Base-by-base conservation (phyloP, 2,113 vertebrate genomes). In the Oryzias woworae region DNA sequence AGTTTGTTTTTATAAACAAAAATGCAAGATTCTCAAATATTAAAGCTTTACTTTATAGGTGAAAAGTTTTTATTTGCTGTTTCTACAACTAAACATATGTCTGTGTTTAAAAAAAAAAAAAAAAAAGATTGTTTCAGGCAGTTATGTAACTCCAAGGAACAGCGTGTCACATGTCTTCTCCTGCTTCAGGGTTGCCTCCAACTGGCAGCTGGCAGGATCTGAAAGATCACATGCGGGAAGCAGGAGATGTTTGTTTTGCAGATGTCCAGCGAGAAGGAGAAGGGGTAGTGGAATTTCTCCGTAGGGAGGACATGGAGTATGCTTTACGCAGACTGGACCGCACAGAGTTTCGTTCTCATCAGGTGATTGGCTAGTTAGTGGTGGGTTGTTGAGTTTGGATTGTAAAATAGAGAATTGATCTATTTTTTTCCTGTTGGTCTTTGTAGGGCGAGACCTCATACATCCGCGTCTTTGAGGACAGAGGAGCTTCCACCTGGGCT, bases 131-230 rank as follows among this genome's bases (percentile, higher is more conserved):
- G 8, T 12, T 36, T 36, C 10, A 36, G 36, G 36, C 36, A 12
- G 36, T 36, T 36, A 36, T 36, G 36, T 36, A 36, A 36, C 36
- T 36, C 8, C 10, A 36, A 10, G 31, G 36, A 36, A 36, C 36
- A 36, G 36, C 36, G 36, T 36, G 36, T 36, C 36, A 36, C 36
- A 36, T 36, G 20, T 31, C 3, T 23, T 54, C 59, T 61, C 59
- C 18, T 0, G n/a, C 60, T 78, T 64, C 69, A 94, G 93, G 94
- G 20, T 90, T 95, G 80, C 92, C 93, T 58, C 92, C 92, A 0
- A 92, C 91, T 60, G 95, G 93, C 66, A 96, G 94, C 83, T 96
- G 95, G 95, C 95, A 95, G 86, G 95, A 96, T 87, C 91, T 95
- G 82, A 95, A 95, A 82, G 93, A 95, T 86, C 94, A 94, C 46